A percentile compares a stretch with the other conserved stretches of the same genome.
phyloP scores from a whole-genome alignment of 2,113 vertebrate genomes.

The Dasyurus viverrinus region DNA sequence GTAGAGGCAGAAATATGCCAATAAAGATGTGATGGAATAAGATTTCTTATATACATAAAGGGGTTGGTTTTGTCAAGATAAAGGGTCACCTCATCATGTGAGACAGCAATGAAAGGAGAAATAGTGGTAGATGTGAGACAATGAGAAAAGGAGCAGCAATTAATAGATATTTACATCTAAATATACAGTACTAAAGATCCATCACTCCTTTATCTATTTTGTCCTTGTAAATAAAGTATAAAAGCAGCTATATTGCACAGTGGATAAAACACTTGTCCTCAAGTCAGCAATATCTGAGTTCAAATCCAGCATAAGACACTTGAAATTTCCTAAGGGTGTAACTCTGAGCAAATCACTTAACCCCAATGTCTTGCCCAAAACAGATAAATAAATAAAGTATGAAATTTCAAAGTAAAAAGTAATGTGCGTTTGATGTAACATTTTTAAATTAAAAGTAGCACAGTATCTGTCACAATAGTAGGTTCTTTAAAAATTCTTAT shows the following conservation, averaged over 20 bases:
- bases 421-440: too few relatives aligned
- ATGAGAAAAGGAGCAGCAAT: background rate
- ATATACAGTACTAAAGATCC: background rate
- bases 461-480: background rate
- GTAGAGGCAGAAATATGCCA: background rate
- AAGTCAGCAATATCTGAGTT: too few relatives aligned
- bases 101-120: background rate
- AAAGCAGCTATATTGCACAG: too few relatives aligned
- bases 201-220: background rate
- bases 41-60: background rate
- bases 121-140: background rate
- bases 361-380: too few relatives aligned
- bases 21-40: background rate
- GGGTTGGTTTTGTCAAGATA: background rate
- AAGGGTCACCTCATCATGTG: background rate
- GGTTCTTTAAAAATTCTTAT: too few relatives aligned
- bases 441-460: too few relatives aligned
- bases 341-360: too few relatives aligned
- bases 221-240: background rate
- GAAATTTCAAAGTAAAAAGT: too few relatives aligned
- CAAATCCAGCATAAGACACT: too few relatives aligned
- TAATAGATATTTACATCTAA: background rate
- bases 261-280: too few relatives aligned
- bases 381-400: background rate
- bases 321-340: too few relatives aligned